Conservation (phyloP, 2,113 vertebrate genomes). For the Neogobius melanostomus region DNA sequence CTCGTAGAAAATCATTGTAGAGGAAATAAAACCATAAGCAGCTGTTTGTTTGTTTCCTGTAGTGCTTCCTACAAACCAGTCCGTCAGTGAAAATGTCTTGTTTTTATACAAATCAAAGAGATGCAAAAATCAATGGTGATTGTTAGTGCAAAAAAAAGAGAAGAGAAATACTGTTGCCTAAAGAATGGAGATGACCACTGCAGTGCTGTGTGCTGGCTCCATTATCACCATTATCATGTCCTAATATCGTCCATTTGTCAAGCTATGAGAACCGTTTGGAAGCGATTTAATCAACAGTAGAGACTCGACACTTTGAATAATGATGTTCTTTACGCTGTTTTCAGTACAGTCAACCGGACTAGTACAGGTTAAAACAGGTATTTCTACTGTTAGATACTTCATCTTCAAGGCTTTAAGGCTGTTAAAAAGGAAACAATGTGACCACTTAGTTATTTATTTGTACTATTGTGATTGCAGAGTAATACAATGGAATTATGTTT, state of each 20-base stretch:
- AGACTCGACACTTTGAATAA: conserved; percentile 14
- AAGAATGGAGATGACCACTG: conserved; percentile 51
- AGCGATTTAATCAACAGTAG: conserved; percentile 11
- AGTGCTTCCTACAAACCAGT: conserved; percentile 27
- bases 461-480: too few relatives aligned
- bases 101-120: conserved; percentile 56
- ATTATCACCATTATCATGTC: conserved; percentile 31
- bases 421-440: too few relatives aligned
- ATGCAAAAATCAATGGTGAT: conserved; percentile 67
- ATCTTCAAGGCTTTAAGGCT: conserved; percentile 3
- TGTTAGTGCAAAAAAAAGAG: conserved; percentile 47
- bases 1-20: conserved; percentile 10
- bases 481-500: too few relatives aligned
- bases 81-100: conserved; percentile 51
- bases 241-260: conserved; percentile 38
- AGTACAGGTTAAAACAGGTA: conserved; percentile 4
- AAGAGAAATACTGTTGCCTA: conserved; percentile 36
- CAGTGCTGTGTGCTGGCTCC: conserved; percentile 8
- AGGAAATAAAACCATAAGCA: conserved; percentile 39
- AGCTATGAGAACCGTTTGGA: conserved; percentile 34
- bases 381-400: neutral
- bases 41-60: conserved; percentile 21
- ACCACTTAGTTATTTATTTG: too few relatives aligned
- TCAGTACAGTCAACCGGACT: conserved; percentile 1
- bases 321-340: conserved; percentile 25